phyloP scores from a whole-genome alignment of 1,140 invertebrate genomes.

The Episyrphus balteatus region DNA sequence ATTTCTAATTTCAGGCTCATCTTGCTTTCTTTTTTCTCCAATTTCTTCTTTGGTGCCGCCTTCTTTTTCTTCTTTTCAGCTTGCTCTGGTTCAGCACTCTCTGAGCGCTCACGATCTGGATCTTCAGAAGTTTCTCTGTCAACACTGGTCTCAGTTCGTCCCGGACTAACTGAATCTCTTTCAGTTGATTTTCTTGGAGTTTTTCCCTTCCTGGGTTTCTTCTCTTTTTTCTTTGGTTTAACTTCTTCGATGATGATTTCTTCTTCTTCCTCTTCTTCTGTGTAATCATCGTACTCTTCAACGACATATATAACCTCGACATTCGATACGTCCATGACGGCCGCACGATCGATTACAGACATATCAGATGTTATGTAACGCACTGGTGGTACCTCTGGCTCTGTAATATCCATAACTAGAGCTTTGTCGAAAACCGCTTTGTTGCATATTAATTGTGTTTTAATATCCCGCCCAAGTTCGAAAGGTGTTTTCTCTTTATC shows the following conservation, averaged over 20 bases:
- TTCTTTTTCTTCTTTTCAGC: conserved; percentile 32
- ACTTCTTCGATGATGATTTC: conserved; percentile 21
- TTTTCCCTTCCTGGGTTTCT: conserved; percentile 24
- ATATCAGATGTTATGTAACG: conserved; percentile 37
- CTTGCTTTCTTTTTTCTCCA: conserved; percentile 33
- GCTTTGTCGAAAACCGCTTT: conserved; percentile 36
- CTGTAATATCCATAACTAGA: conserved; percentile 35
- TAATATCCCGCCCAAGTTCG: conserved; percentile 29
- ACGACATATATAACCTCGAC: conserved; percentile 37
- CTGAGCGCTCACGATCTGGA: conserved; percentile 3
- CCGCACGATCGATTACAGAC: conserved; percentile 36
- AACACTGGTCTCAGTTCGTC: background rate
- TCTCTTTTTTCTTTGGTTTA: conserved; percentile 31
- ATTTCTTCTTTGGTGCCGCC: conserved; percentile 29
- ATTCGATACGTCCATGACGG: conserved; percentile 37
- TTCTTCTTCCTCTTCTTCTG: conserved; percentile 18
- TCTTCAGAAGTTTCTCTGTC: conserved; percentile 31
- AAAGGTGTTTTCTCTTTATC: conserved; percentile 36
- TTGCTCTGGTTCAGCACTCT: conserved; percentile 12
- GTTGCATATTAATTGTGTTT: conserved; percentile 31
- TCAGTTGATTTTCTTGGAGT: conserved; percentile 23
- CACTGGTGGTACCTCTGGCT: conserved; percentile 25
- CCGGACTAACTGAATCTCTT: conserved; percentile 16
- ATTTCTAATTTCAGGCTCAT: conserved; percentile 35
- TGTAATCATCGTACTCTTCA: conserved; percentile 33